Evolutionary conservation across 2,888 invertebrate species (phyloP).

Genomic region (Megastigmus dorsalis): DNA sequence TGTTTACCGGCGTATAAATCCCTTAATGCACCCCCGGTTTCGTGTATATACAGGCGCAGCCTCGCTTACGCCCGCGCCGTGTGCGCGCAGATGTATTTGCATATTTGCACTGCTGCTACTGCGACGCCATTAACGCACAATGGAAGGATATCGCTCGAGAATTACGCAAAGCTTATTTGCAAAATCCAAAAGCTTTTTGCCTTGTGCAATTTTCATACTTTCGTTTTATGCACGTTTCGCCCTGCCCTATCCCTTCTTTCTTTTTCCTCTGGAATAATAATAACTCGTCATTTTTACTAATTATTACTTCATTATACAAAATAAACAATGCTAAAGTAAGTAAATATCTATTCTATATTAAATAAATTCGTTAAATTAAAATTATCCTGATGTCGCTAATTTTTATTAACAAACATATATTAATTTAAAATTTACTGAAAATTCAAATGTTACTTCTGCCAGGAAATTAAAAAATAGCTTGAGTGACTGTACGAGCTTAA

Average conservation of each 20-base stretch:
- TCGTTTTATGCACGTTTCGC: constrained; percentile 3
- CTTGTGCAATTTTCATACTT: constrained; percentile 27
- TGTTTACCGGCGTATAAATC: constrained; percentile 55
- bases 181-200: constrained; percentile 49
- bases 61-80: not conserved
- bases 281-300: constrained; percentile 26
- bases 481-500: too few relatives aligned
- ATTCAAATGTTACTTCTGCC: too few relatives aligned
- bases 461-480: too few relatives aligned
- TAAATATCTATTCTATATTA: too few relatives aligned
- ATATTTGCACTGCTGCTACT: constrained; percentile 48
- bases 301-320: constrained; percentile 27
- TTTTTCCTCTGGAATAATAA: not conserved
- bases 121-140: constrained; percentile 56
- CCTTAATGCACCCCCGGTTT: constrained; percentile 53
- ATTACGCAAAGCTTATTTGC: constrained; percentile 52
- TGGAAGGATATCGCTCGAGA: constrained; percentile 54
- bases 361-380: too few relatives aligned
- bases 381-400: too few relatives aligned
- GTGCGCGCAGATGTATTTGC: constrained; percentile 52
- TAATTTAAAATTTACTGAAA: too few relatives aligned
- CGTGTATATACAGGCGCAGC: constrained; percentile 8
- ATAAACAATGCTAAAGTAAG: too few relatives aligned
- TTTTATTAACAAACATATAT: too few relatives aligned
- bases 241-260: not conserved